Base-by-base conservation (phyloP, 2,888 invertebrate species). In the Torymus texanus region DNA sequence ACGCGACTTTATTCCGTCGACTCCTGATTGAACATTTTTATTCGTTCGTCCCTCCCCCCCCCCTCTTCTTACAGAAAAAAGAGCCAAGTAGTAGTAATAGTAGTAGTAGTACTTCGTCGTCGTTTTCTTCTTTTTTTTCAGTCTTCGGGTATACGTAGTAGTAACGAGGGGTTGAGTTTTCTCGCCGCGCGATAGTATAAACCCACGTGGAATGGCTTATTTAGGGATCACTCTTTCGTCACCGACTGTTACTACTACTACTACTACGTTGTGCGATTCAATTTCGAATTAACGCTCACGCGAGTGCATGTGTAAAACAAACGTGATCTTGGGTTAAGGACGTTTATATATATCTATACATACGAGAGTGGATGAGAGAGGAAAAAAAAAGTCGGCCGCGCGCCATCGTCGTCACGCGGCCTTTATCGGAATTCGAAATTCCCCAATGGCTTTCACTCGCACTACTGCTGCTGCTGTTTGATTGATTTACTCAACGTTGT, bases 1-100 rank as follows among this genome's bases (percentile, higher is more conserved):
- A n/a, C 14, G 63, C 73, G 77, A 82, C 78, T 76, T 76, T 74
- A 79, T 78, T 82, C 73, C 62, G 70, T 71, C 55, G 66, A 74
- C 65, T 75, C 61, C 61, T 75, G 79, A 79, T 79, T 61, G 70
- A 79, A 79, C 71, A 79, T 79, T 79, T 71, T 71, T 75, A 71
- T 75, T 70, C 58, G 63, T 41, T 41, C 53, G 14, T 70, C 59
- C 63, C 63, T 59, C 53, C 11, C 51, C 59, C 63, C 63, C 53
- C 53, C 11, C 51, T 61, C 59, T 68, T 2, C 18, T n/a, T 21
- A 51, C 29, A 2, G 14, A 18, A 41, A 41, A 41, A 8, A 8
- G 41, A 41, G 41, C 41, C 41, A 41, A 41, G 41, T 41, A 8
- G 41, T 41, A 41, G 29, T 29, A 29, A n/a, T n/a, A n/a, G n/a